Base-by-base conservation (phyloP, 2,888 invertebrate species). In the Tinea pellionella region DNA sequence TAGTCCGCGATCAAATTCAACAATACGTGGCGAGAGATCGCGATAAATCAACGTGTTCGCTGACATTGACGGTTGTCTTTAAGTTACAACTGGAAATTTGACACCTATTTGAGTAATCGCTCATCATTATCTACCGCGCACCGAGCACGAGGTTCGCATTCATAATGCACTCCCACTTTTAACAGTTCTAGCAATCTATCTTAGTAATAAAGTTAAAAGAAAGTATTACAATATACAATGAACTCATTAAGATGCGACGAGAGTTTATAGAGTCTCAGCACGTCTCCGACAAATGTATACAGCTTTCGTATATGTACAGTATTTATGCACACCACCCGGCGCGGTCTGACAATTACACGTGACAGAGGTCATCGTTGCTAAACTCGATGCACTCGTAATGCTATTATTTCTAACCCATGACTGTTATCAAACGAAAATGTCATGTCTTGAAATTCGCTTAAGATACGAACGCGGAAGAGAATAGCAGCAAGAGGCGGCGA, bases 1-100 rank as follows among this genome's bases (percentile, higher is more conserved):
- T 74, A 74, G 69, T 69, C 66, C 67, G 70, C 69, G 71, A 67
- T 69, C 68, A 71, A 24, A 13, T 53, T 53, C 53, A 53, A 74
- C 75, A 73, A 76, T 77, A 73, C 74, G 74, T 74, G 69, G 71
- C 72, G 67, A 68, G 70, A 67, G 70, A 72, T 72, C 72, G 73
- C 72, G 74, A 83, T 84, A 84, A 83, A 84, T 84, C 79, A 75
- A 65, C 64, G 65, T 73, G 76, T 76, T 75, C 78, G 71, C 74
- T 72, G 71, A 71, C 70, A 57, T 70, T 63, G 63, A 67, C 66
- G 68, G 67, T 69, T 69, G 57, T 57, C 32, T 57, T n/a, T 29
- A 32, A 70, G 69, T 72, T 67, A 70, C 69, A 66, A 68, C 74
- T 30, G 72, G 79, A 77, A 82, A 83, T 79, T 75, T 71, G 78